Conservation (phyloP, 2,888 invertebrate genomes). For the Gerosis bhagava region DNA sequence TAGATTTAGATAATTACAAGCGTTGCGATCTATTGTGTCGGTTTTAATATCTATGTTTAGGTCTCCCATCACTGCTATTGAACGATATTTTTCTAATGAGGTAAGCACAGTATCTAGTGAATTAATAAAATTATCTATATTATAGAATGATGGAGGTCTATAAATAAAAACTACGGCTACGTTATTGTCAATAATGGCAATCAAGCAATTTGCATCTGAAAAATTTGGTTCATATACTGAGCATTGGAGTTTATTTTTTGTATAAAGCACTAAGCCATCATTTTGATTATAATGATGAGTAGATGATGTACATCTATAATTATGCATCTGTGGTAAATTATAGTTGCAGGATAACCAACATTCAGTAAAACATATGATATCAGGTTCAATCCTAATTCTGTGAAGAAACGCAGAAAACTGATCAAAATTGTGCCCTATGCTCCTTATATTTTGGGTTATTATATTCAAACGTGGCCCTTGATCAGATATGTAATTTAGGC, state of each 20-base stretch:
- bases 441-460: slow-evolving; percentile 11
- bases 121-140: slow-evolving; percentile 8
- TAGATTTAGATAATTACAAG: slow-evolving; percentile 4
- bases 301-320: slow-evolving; percentile 3
- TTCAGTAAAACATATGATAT: slow-evolving; percentile 16
- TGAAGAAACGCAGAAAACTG: not conserved
- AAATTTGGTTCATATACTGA: slow-evolving; percentile 1
- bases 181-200: not conserved
- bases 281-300: slow-evolving; percentile 16
- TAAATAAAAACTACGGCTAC: slow-evolving; percentile 1
- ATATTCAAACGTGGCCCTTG: not conserved
- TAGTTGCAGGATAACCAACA: slow-evolving; percentile 13
- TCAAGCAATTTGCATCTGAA: not conserved
- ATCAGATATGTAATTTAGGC: not conserved
- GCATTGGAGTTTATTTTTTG: not conserved
- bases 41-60: slow-evolving; percentile 13
- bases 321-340: slow-evolving; percentile 5
- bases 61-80: slow-evolving; percentile 7
- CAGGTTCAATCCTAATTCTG: not conserved
- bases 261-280: slow-evolving; percentile 23
- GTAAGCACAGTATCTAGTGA: slow-evolving; percentile 1
- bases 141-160: slow-evolving; percentile 6
- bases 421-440: slow-evolving; percentile 10
- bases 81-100: not conserved
- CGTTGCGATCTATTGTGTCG: not conserved